These are phyloP conservation scores for Eira barbara DNA, from an alignment of 2,113 vertebrate genomes.

Conservation along the genomic window DNA sequence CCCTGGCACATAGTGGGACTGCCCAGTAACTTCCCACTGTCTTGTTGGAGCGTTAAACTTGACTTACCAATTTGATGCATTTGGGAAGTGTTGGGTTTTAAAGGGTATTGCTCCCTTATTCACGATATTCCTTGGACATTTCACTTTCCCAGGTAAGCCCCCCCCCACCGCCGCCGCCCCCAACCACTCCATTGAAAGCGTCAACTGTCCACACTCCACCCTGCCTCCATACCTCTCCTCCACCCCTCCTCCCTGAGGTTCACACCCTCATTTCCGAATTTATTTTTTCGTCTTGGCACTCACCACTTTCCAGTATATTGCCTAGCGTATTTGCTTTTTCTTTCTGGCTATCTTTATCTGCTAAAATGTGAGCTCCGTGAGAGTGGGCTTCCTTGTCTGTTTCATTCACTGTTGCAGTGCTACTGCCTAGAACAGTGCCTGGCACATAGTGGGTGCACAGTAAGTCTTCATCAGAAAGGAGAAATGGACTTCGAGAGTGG, in stretches of 20 bases:
- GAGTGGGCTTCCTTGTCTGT: neutral
- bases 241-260: fast-evolving
- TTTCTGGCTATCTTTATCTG: neutral
- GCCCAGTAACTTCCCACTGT: neutral
- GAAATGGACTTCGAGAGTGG: neutral
- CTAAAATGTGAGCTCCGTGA: neutral
- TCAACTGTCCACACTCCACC: fast-evolving
- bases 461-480: neutral
- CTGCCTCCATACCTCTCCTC: fast-evolving
- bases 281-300: neutral
- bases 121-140: neutral
- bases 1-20: neutral
- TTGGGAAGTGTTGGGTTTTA: neutral
- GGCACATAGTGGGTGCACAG: neutral
- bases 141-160: neutral
- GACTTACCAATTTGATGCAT: neutral
- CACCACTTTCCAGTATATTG: neutral
- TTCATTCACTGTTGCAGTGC: neutral
- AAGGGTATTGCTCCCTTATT: neutral
- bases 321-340: neutral
- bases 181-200: neutral
- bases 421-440: neutral
- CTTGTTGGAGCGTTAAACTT: neutral
- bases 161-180: neutral
- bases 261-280: neutral